phyloP scores from a whole-genome alignment of 2,888 invertebrate species.

The Phania funesta region DNA sequence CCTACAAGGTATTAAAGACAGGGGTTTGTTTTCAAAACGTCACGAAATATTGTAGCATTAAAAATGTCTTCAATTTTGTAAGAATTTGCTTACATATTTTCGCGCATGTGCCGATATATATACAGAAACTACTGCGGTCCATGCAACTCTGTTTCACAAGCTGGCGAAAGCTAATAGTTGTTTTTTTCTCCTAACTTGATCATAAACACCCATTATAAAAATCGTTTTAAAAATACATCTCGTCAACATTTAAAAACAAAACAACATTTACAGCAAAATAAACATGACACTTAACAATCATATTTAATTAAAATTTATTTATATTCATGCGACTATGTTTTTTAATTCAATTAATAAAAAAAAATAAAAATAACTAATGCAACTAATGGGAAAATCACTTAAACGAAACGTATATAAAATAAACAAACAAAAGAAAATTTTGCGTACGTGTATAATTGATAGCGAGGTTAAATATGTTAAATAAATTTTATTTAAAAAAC shows the following conservation, averaged over 20 bases:
- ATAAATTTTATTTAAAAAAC: neutral
- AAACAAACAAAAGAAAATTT: neutral
- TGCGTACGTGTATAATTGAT: neutral
- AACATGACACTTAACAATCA: conserved; percentile 44
- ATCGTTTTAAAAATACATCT: neutral
- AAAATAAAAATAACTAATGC: conserved; percentile 4
- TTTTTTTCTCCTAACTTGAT: no score
- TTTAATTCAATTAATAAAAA: conserved; percentile 34
- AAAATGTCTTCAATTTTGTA: no score
- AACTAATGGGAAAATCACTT: neutral
- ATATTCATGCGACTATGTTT: neutral
- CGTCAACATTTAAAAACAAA: neutral
- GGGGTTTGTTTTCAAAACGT: no score
- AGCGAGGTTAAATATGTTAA: neutral
- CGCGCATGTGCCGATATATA: no score
- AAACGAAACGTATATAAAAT: neutral
- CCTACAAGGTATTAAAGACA: no score
- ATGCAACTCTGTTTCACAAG: no score
- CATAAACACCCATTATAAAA: neutral
- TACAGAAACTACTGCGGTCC: no score
- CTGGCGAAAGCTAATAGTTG: no score
- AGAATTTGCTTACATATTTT: no score
- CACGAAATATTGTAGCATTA: no score
- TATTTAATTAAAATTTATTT: conserved; percentile 27
- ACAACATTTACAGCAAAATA: neutral